Percentiles rank a stretch among this genome's conserved stretches.
Conservation (phyloP, 2,797 vertebrate genomes). For the Neosilurus mollespiculum region DNA sequence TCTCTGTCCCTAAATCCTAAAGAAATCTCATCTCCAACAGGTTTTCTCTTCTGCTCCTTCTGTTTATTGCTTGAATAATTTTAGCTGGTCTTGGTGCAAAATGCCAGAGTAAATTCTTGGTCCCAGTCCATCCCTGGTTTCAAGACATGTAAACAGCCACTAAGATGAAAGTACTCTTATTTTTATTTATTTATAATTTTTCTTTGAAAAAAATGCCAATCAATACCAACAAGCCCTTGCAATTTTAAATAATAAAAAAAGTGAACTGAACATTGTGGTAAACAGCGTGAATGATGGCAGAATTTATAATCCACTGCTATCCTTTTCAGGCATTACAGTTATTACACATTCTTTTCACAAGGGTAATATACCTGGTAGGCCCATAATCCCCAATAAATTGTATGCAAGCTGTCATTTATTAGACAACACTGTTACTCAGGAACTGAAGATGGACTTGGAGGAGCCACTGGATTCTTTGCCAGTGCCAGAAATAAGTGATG, state of each 20-base stretch:
- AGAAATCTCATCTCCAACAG: no score
- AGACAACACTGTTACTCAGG: constrained; percentile 21
- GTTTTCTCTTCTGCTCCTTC: no score
- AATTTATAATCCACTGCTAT: neutral
- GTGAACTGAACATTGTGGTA: neutral
- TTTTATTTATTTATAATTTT: no score
- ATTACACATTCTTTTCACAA: constrained; percentile 1
- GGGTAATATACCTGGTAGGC: constrained; percentile 21
- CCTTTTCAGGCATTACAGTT: neutral
- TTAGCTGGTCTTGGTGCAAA: no score
- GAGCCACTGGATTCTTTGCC: neutral
- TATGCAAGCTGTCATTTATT: constrained; percentile 26
- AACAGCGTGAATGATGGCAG: no score
- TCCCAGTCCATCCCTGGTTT: no score
- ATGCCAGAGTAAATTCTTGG: no score
- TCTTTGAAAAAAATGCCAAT: no score
- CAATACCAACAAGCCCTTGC: neutral
- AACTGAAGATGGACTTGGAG: constrained; percentile 8
- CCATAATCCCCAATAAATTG: constrained; percentile 37
- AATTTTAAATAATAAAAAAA: neutral
- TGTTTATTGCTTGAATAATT: no score
- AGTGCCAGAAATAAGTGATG: constrained; percentile 1
- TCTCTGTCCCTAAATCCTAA: no score
- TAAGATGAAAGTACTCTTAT: no score
- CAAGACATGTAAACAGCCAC: no score